Evolutionary conservation across 2,113 vertebrate species (phyloP), one percentile per base, ranked within the genome.

Genomic region (Sceloporus tristichus): DNA sequence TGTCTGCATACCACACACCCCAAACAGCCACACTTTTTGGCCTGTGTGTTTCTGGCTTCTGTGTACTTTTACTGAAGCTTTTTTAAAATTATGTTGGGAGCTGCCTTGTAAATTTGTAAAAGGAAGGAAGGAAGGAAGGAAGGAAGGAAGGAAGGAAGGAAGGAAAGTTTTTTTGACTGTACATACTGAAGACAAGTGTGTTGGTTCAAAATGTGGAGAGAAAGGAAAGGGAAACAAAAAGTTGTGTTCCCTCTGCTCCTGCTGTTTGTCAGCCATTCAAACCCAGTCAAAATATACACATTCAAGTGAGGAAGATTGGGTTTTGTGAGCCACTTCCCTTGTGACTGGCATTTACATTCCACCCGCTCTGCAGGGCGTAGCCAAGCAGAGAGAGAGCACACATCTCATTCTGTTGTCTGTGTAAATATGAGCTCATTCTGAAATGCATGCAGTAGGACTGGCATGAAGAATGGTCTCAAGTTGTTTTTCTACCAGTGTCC

Each of bases 191-290:
- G 21, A 29, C 40, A 40, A 27, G 29, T 86, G 75, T 77, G 56
- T 78, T 79, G 78, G 75, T 38, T 9, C 27, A 82, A 73, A 34
- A 87, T 62, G 40, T 56, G 56, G 29, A 54, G 79, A 23, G 42
- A 74, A 71, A 81, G 25, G 23, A n/a, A 59, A n/a, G 78, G 27
- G 53, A 59, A 84, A 80, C n/a, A 82, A 86, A 62, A 83, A 77
- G 73, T 27, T n/a, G 5, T 9, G 34, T 18, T 34, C 42, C 59
- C 83, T 83, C 19, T 29, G n/a, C 13, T 40, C 68, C 27, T 80
- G 66, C 14, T 87, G 53, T 40, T 87, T 59, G 77, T 21, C 66
- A 80, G 48, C 68, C 29, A 40, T 25, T 62, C 59, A 27, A 70
- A 88, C 66, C 42, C 74, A 68, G 42, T 77, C 80, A 83, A 66